Evolutionary conservation across 2,113 vertebrate genomes (phyloP), one percentile per base, ranked within the genome.

Genomic region (Pseudopipra pipra): DNA sequence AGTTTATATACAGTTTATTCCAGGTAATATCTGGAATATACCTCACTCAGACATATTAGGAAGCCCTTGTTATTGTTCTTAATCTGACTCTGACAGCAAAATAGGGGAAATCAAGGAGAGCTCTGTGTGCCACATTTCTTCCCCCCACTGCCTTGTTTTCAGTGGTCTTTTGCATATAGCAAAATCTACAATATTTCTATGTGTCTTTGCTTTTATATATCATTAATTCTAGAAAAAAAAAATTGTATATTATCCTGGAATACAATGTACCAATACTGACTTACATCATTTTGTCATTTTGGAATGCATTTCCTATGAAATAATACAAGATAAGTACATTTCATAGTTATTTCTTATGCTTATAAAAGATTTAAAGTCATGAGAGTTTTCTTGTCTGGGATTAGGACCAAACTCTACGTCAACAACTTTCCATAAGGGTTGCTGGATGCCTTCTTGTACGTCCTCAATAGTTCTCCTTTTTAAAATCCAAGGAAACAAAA

Each of bases 401-500:
- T 77, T 39, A 87, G 51, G 63, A 89, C 67, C 89, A 96, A 96
- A 85, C 14, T 75, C 62, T 70, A 54, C 39, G 23, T 87, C 74
- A 93, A 85, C 81, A 93, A 76, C 87, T 91, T 94, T 96, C 89
- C 66, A 54, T 79, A 79, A 24, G 37, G 11, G 18, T 79, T 96
- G 67, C 62, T 91, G 74, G 62, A 95, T 85, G 41, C n/a, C 46
- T 87, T 75, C 66, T 78, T 76, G 17, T 58, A 91, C 55, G 49
- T 80, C 67, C 58, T 82, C 78, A 92, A 82, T 30, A 76, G 9
- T 47, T 82, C 47, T 61, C 44, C 66, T 75, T 87, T 90, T 75
- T 72, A 59, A 89, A 91, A 92, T 79, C 61, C 75, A 95, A 90
- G 63, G 68, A 90, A 94, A 89, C 63, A 85, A 92, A 90, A 91